Evolutionary conservation across 2,797 vertebrate species (phyloP).

Genomic region (Cyclura pinguis): DNA sequence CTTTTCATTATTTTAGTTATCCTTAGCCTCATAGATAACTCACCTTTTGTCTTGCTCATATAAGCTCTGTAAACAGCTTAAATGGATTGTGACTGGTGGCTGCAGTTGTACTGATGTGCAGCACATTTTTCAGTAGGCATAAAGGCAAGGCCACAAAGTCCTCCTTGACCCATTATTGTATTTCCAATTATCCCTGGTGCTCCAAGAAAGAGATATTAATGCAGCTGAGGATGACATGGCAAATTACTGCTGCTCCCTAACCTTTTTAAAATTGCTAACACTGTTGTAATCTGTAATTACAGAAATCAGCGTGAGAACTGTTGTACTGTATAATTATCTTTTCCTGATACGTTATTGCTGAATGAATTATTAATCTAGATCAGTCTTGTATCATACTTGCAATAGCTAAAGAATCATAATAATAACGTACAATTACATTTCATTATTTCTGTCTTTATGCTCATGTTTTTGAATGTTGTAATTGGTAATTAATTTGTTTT

Average conservation of each 20-base stretch:
- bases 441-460: constrained; percentile 84
- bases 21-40: constrained; percentile 1
- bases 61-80: constrained; percentile 57
- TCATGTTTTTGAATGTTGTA: constrained; percentile 85
- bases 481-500: constrained; percentile 85
- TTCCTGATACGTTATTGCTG: constrained; percentile 84
- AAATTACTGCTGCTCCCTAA: constrained; percentile 84
- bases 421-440: constrained; percentile 87
- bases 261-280: constrained; percentile 85
- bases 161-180: constrained; percentile 69
- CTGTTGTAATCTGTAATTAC: constrained; percentile 87
- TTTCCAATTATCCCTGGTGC: constrained; percentile 80
- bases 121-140: constrained; percentile 60
- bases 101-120: constrained; percentile 59
- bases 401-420: constrained; percentile 77
- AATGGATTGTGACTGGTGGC: constrained; percentile 68
- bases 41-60: constrained; percentile 41
- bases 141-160: constrained; percentile 58
- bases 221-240: constrained; percentile 84
- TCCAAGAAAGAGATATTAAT: constrained; percentile 79
- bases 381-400: constrained; percentile 87
- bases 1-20: background rate
- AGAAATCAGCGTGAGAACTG: constrained; percentile 87
- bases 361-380: constrained; percentile 90
- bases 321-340: constrained; percentile 86